Percentiles rank a stretch among this genome's conserved stretches.
Evolutionary conservation across 35 echinoderm and acorn worm species (phyloP).

Genomic region (Ophiothrix spiculata): DNA sequence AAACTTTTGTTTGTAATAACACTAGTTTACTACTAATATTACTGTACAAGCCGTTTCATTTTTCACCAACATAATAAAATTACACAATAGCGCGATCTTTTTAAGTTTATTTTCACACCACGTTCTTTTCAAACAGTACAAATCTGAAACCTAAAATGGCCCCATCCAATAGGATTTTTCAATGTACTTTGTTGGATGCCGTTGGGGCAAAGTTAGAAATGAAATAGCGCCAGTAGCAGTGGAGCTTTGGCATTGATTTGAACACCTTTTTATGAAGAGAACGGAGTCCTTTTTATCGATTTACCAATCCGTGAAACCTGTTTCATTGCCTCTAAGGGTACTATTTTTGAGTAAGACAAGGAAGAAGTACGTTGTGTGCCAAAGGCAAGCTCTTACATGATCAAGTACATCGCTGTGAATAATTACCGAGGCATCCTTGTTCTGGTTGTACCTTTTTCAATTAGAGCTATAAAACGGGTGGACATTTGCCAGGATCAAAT

Average conservation of each 20-base stretch:
- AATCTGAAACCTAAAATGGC: not conserved
- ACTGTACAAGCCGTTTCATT: not conserved
- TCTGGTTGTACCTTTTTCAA: conserved; percentile 9
- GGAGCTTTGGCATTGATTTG: not conserved
- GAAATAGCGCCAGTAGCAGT: not conserved
- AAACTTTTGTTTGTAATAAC: not conserved
- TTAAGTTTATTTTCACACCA: not conserved
- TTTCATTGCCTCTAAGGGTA: not conserved
- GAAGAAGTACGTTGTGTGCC: not conserved
- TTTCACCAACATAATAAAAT: no score
- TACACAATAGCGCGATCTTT: not conserved
- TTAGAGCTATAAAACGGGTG: conserved; percentile 2
- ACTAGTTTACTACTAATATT: conserved; percentile 1
- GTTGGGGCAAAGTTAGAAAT: not conserved
- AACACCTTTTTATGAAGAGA: not conserved
- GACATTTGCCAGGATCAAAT: not conserved
- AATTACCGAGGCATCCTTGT: not conserved
- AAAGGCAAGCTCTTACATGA: conserved; percentile 12
- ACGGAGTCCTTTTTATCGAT: not conserved
- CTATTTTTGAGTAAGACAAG: not conserved
- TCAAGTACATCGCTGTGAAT: not conserved
- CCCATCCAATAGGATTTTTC: not conserved
- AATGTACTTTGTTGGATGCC: not conserved
- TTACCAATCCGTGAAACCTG: conserved; percentile 2
- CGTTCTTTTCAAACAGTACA: not conserved